These are phyloP conservation scores for Diloba caeruleocephala DNA, from an alignment of 2,888 invertebrate genomes.

Conservation along the genomic window DNA sequence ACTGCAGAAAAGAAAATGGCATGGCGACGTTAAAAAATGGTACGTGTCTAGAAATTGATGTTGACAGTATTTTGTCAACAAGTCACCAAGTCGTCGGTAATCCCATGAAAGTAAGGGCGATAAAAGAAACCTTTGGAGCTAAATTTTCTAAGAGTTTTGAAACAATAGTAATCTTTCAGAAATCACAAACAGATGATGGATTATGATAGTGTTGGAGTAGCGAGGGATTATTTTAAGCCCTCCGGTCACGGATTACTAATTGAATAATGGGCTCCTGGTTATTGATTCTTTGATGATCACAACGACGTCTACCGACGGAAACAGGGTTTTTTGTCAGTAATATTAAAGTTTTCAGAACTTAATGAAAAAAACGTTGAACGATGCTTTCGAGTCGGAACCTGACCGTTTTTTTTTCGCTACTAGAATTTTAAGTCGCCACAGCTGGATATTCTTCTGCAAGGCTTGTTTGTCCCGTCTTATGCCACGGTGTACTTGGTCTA, in stretches of 20 bases:
- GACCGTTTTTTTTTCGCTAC: neutral
- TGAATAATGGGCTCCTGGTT: constrained; percentile 26
- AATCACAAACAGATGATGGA: constrained; percentile 13
- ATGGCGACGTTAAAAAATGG: too few relatives aligned
- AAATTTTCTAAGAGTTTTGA: constrained; percentile 17
- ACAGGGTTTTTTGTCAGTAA: neutral
- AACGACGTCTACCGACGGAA: constrained; percentile 4
- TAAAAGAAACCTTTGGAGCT: constrained; percentile 2
- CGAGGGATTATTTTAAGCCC: constrained; percentile 8
- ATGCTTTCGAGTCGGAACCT: constrained; percentile 10
- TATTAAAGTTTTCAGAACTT: neutral
- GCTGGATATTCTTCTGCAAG: too few relatives aligned
- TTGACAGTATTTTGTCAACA: neutral
- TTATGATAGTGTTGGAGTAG: constrained; percentile 21
- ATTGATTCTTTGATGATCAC: constrained; percentile 12
- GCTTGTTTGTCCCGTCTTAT: too few relatives aligned
- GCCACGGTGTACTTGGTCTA: too few relatives aligned
- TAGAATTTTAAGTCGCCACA: too few relatives aligned
- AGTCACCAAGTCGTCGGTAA: constrained; percentile 5
- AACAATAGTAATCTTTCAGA: constrained; percentile 18
- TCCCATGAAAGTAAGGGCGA: constrained; percentile 25
- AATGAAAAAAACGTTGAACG: neutral
- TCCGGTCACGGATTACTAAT: constrained; percentile 18
- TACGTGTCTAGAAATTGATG: too few relatives aligned
- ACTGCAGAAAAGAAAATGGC: too few relatives aligned